Conservation (phyloP, 2,113 vertebrate species). For the Cairina moschata region DNA sequence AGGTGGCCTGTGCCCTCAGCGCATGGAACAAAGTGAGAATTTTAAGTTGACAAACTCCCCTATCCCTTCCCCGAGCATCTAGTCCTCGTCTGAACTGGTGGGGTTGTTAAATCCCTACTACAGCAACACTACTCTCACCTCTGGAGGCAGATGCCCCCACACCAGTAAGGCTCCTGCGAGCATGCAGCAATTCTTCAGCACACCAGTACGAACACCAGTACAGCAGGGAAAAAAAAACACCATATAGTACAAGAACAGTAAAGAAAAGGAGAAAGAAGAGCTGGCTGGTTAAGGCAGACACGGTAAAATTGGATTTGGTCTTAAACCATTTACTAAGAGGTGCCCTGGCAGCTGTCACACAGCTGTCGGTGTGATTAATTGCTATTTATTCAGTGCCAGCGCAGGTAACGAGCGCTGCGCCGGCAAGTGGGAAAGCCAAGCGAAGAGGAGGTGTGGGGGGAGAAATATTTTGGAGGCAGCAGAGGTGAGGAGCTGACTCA, state of each 20-base stretch:
- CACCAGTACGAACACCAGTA: not conserved
- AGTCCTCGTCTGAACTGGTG: not conserved
- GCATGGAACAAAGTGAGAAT: not conserved
- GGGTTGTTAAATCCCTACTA: not conserved
- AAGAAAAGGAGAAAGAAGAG: not conserved
- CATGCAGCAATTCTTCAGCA: not conserved
- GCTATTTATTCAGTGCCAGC: not conserved
- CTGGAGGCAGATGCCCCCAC: not conserved
- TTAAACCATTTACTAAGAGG: not conserved
- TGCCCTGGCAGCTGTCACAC: not conserved
- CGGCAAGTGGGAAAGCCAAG: not conserved
- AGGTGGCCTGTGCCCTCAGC: not conserved
- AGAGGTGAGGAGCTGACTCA: conserved; percentile 20
- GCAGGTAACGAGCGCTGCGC: not conserved
- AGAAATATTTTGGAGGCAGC: not conserved
- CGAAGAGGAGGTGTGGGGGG: not conserved
- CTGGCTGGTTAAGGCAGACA: not conserved
- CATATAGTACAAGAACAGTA: too few relatives aligned
- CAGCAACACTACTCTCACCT: not conserved
- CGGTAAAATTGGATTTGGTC: not conserved
- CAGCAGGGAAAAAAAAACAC: not conserved
- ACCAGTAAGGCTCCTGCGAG: not conserved
- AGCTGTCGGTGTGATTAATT: not conserved
- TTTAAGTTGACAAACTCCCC: not conserved
- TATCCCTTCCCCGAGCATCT: not conserved